Base-by-base conservation (phyloP, 2,113 vertebrate genomes). In the Pelodiscus sinensis region DNA sequence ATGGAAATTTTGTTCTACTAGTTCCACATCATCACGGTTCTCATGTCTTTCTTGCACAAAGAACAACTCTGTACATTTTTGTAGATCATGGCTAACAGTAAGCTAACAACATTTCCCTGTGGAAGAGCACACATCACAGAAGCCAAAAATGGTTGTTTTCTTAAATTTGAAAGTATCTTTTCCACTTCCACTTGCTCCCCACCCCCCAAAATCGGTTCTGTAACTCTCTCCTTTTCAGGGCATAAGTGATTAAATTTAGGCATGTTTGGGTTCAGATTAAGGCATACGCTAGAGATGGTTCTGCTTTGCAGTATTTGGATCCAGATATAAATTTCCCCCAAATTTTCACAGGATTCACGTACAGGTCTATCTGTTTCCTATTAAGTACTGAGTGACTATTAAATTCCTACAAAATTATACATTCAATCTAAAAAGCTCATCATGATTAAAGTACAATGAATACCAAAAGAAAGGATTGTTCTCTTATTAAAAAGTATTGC, bases 101-200 rank as follows among this genome's bases (percentile, higher is more conserved):
- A 84, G n/a, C 87, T 85, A 82, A 73, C 15, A 55, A 50, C 79
- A 85, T 89, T 92, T 90, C 79, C 4, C 4, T 0, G 0, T 7
- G 4, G 24, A 22, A 92, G 56, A 54, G 14, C 58, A 57, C 60
- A 57, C 31, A 16, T 71, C 77, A 73, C 78, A 84, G 78, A 24
- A 82, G 94, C 88, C 29, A 79, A 88, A 88, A 91, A 62, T 56
- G 24, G 16, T 88, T 87, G 35, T 54, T 85, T 68, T 90, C 57
- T 8, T 51, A 89, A 87, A 80, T 54, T 78, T 79, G 83, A 88
- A 83, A 3, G 12, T 44, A 44, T 44, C 44, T 44, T 44, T 6
- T 44, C 44, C 44, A 44, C 44, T 44, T 44, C 44, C 44, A 44
- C 44, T 6, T 44, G 5, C 44, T 44, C 44, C 44, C 5, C 44